Evolutionary conservation across 1,140 invertebrate genomes (phyloP).

Genomic region (Drosophila elegans): DNA sequence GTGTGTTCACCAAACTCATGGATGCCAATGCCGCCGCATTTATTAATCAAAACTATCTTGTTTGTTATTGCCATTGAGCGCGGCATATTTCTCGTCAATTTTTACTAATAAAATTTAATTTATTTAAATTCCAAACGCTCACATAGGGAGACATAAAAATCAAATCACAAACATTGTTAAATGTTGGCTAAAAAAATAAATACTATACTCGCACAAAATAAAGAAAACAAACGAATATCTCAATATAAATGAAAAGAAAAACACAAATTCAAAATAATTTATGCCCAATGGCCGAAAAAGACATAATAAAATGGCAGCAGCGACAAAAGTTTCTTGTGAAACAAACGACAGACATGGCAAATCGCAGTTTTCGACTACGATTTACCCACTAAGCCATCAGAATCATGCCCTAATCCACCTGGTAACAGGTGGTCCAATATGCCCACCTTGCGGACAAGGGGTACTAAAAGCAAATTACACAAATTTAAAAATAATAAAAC

Average conservation of each 20-base stretch:
- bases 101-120: slow-evolving; percentile 82
- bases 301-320: slow-evolving; percentile 46
- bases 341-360: slow-evolving; percentile 49
- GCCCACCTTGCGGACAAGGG: background rate
- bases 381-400: slow-evolving; percentile 15
- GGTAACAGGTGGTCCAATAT: background rate
- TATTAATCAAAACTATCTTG: slow-evolving; percentile 80
- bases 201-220: slow-evolving; percentile 25
- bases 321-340: slow-evolving; percentile 48
- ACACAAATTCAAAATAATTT: slow-evolving; percentile 68
- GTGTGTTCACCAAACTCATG: slow-evolving; percentile 7
- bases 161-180: slow-evolving; percentile 61
- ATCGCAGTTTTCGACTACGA: slow-evolving; percentile 33
- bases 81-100: slow-evolving; percentile 80
- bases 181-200: slow-evolving; percentile 39
- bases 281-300: slow-evolving; percentile 68
- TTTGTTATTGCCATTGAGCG: slow-evolving; percentile 68
- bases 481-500: slow-evolving; percentile 83
- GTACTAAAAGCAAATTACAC: slow-evolving; percentile 73
- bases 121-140: slow-evolving; percentile 74
- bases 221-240: slow-evolving; percentile 48
- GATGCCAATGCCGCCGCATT: slow-evolving; percentile 31
- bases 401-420: slow-evolving; percentile 20
- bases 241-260: slow-evolving; percentile 65
- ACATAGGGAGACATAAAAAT: slow-evolving; percentile 40